These are phyloP conservation scores for Leptoclinus maculatus DNA, from an alignment of 2,797 vertebrate genomes.

Conservation along the genomic window DNA sequence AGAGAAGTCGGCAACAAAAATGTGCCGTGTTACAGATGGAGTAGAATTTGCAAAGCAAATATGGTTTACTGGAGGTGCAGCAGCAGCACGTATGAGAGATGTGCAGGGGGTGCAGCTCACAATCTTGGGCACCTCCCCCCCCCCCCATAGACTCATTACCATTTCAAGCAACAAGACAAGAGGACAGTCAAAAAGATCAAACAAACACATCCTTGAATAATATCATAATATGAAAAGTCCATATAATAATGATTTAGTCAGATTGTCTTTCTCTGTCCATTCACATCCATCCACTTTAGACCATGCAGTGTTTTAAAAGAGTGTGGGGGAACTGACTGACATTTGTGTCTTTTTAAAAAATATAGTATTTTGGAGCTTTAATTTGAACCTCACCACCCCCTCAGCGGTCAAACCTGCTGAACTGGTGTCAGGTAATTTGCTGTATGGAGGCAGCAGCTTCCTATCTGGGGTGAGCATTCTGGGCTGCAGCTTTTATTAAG, in stretches of 20 bases:
- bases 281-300: constrained; percentile 25
- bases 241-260: constrained; percentile 10
- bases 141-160: neutral
- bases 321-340: neutral
- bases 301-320: neutral
- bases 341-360: neutral
- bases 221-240: constrained; percentile 13
- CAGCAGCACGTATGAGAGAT: constrained; percentile 37
- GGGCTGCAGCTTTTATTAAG: constrained; percentile 46
- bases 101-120: constrained; percentile 33
- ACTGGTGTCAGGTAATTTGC: constrained; percentile 49
- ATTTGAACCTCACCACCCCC: constrained; percentile 39
- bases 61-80: constrained; percentile 45
- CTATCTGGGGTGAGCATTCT: constrained; percentile 25
- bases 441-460: constrained; percentile 49
- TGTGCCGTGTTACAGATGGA: constrained; percentile 46
- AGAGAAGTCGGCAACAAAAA: constrained; percentile 39
- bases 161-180: neutral
- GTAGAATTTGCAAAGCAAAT: constrained; percentile 75
- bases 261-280: constrained; percentile 7
- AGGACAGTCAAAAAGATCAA: constrained; percentile 12
- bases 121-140: constrained; percentile 43
- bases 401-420: constrained; percentile 45
- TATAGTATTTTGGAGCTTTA: neutral
- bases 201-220: constrained; percentile 12